Evolutionary conservation across 2,888 invertebrate species (phyloP), one percentile per base, ranked within the genome.

Genomic region (Acanthosepion pharaonis): DNA sequence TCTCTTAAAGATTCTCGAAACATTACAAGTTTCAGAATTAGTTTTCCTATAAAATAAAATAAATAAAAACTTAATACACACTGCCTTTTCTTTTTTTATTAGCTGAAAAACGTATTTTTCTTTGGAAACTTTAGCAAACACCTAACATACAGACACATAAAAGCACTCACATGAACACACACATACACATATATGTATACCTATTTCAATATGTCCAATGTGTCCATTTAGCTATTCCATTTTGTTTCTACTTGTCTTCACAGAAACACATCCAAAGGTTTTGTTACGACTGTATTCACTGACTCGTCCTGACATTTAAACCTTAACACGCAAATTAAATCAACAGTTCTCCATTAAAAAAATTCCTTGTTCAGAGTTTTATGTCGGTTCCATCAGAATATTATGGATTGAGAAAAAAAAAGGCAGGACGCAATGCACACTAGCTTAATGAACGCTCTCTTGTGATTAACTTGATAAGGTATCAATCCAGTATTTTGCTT

Each of bases 261-360:
- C 18, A 11, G n/a, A 78, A 78, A 78, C n/a, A n/a, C 11, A 78
- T 5, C 78, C 6, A 28, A 9, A 3, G n/a, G n/a, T 78, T 78
- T 78, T 78, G 33, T 78, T 33, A 78, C 78, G 33, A n/a, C 78
- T 78, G 33, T 78, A 78, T 78, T 78, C 78, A 78, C 78, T n/a
- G n/a, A 78, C 78, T 78, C n/a, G 33, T 33, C 78, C 78, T 78
- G 78, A 78, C 78, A 78, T 78, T 78, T n/a, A 78, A 78, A 78
- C 78, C 78, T 78, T 33, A 78, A 11, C 78, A 15, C n/a, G 33
- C 78, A 78, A 78, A 78, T 78, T 78, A 78, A 78, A 78, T 78
- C 78, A n/a, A n/a, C 78, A n/a, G n/a, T 78, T n/a, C 78, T 23
- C n/a, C 11, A 9, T n/a, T 15, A 33, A 78, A 78, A 78, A n/a